Evolutionary conservation across 2,113 vertebrate genomes (phyloP).

Genomic region (Psittacus erithacus): DNA sequence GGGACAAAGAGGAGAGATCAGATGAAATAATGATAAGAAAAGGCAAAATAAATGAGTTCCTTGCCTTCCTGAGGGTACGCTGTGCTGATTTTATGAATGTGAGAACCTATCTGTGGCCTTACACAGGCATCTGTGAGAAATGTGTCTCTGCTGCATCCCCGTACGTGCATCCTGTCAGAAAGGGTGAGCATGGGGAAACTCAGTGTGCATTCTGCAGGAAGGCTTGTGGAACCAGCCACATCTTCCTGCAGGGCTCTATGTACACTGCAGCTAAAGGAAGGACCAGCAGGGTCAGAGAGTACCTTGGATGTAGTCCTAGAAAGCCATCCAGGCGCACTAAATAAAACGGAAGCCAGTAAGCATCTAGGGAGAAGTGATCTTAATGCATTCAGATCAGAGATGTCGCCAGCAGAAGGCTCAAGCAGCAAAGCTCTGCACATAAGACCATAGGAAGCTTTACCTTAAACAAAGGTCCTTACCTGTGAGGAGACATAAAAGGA

Average conservation of each 20-base stretch:
- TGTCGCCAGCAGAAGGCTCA: constrained; percentile 7
- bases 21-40: constrained; percentile 26
- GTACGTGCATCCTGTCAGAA: neutral
- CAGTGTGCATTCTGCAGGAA: neutral
- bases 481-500: neutral
- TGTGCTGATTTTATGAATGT: constrained; percentile 35
- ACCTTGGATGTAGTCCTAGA: constrained; percentile 57
- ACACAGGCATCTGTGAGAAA: neutral
- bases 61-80: neutral
- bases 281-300: constrained; percentile 50
- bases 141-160: neutral
- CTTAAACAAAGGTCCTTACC: constrained; percentile 11
- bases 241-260: neutral
- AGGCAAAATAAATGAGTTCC: constrained; percentile 37
- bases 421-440: neutral
- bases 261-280: neutral
- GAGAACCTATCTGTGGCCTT: constrained; percentile 14
- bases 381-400: constrained; percentile 51
- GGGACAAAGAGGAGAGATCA: neutral
- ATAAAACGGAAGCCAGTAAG: constrained; percentile 44
- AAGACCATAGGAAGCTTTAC: neutral
- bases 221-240: neutral
- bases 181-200: neutral
- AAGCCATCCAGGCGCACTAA: constrained; percentile 51
- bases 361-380: constrained; percentile 40